Conservation (phyloP, 2,113 vertebrate species). For the Mus spicilegus region DNA sequence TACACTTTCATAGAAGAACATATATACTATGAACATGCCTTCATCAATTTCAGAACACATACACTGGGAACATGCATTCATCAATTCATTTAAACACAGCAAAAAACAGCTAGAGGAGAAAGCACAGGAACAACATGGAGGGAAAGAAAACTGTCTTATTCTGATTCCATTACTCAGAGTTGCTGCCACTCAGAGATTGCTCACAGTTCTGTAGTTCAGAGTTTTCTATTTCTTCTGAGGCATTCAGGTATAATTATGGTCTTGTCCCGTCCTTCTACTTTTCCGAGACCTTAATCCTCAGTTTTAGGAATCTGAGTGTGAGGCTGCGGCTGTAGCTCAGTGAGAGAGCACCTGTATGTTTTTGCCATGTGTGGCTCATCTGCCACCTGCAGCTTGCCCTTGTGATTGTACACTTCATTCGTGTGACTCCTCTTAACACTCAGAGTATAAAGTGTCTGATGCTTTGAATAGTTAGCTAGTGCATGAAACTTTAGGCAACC, state of each 20-base stretch:
- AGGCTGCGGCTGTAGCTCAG: background rate
- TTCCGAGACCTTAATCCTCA: background rate
- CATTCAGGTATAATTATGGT: background rate
- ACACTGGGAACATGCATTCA: background rate
- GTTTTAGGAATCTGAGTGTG: background rate
- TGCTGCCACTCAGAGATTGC: conserved; percentile 19
- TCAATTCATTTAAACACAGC: background rate
- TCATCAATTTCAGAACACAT: background rate
- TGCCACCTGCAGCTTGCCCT: background rate
- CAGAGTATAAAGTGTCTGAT: background rate
- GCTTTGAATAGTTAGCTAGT: background rate
- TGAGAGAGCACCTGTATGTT: background rate
- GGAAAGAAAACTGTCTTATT: conserved; percentile 21
- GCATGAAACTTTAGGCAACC: background rate
- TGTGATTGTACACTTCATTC: background rate
- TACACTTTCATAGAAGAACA: background rate
- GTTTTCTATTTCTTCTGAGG: conserved; percentile 33
- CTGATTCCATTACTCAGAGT: background rate
- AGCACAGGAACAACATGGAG: background rate
- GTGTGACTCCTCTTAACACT: background rate
- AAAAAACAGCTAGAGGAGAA: background rate
- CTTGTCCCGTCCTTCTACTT: background rate
- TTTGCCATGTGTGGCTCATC: background rate
- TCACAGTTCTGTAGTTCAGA: conserved; percentile 21
- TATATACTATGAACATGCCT: background rate